Evolutionary conservation across 2,888 invertebrate species (phyloP).

Genomic region (Pogonocherus hispidulus): DNA sequence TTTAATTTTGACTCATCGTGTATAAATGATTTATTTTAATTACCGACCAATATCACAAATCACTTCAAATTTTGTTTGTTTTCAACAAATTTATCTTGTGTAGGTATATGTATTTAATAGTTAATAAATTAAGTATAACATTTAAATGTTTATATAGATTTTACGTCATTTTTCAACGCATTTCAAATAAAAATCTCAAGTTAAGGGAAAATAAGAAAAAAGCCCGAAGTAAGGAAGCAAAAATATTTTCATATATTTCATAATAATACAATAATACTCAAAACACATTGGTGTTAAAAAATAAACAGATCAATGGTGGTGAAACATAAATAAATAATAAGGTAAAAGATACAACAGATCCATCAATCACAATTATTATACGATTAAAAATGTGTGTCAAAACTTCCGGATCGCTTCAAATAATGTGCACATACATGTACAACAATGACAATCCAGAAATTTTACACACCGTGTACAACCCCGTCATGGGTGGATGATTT

Average conservation of each 20-base stretch:
- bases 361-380: constrained; percentile 13
- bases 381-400: not conserved
- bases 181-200: no score
- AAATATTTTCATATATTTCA: constrained; percentile 39
- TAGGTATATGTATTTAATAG: no score
- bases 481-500: constrained; percentile 37
- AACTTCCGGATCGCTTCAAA: not conserved
- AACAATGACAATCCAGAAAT: constrained; percentile 7
- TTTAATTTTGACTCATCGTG: no score
- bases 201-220: constrained; percentile 1
- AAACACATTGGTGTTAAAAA: constrained; percentile 36
- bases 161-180: no score
- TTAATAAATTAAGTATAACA: no score
- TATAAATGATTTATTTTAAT: no score
- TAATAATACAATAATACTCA: constrained; percentile 36
- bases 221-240: constrained; percentile 31
- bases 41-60: no score
- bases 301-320: constrained; percentile 31
- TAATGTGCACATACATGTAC: not conserved
- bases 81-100: no score
- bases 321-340: constrained; percentile 34
- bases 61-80: no score
- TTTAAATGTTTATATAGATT: no score
- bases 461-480: not conserved
- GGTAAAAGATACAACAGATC: constrained; percentile 15